A percentile compares a stretch with the other conserved stretches of the same genome.
phyloP scores from a whole-genome alignment of 35 echinoderm and acorn worm species.

The Nesometra sesokonis region DNA sequence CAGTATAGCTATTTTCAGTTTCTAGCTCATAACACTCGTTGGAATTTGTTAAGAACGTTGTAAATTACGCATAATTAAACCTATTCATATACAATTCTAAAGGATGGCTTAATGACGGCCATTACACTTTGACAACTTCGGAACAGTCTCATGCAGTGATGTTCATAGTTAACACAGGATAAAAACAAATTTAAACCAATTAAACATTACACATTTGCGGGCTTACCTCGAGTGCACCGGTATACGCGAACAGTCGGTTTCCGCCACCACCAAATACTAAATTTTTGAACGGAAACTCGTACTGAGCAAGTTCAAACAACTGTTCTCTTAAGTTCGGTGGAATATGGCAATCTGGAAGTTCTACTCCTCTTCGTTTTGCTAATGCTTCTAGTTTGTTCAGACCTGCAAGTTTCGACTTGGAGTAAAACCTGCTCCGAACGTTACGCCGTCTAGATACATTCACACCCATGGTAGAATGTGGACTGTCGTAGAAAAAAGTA shows the following conservation, averaged over 20 bases:
- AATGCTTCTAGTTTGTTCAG: not conserved
- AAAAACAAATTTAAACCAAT: no score
- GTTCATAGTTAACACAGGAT: no score
- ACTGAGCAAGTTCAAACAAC: not conserved
- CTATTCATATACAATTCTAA: no score
- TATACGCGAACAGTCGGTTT: not conserved
- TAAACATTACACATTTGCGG: no score
- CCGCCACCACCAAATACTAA: conserved; percentile 1
- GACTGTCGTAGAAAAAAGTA: not conserved
- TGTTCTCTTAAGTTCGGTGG: not conserved
- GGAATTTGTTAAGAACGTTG: no score
- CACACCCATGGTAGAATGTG: not conserved
- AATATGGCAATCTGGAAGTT: not conserved
- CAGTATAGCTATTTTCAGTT: no score
- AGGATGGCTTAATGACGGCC: no score
- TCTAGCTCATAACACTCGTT: no score
- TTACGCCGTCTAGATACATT: not conserved
- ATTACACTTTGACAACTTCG: no score
- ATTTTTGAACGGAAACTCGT: not conserved
- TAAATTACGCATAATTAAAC: no score
- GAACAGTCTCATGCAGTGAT: no score
- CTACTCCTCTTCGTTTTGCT: not conserved
- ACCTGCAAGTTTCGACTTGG: not conserved
- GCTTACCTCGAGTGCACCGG: not conserved
- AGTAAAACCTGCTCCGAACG: not conserved